phyloP scores from a whole-genome alignment of 2,797 vertebrate species.

The Chromis chromis region DNA sequence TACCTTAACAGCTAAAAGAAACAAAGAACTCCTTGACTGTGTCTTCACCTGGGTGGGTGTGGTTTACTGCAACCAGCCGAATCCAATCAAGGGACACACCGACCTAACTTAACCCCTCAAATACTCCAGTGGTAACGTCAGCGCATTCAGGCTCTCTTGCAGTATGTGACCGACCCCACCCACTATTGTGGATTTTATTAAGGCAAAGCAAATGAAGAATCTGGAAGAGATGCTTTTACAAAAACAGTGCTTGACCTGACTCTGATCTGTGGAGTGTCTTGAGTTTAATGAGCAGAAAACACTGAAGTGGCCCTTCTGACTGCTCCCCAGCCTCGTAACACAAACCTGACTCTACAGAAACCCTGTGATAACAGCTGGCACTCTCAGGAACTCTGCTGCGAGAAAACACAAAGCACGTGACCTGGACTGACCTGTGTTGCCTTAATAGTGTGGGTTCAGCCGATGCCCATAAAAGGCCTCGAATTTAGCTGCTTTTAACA shows the following conservation, averaged over 20 bases:
- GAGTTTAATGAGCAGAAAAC: slow-evolving; percentile 48
- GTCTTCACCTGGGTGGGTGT: slow-evolving; percentile 22
- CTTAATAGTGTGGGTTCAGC: slow-evolving; percentile 38
- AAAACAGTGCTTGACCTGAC: slow-evolving; percentile 27
- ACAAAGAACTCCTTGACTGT: slow-evolving; percentile 12
- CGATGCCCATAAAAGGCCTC: slow-evolving; percentile 64
- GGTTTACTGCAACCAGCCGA: not conserved
- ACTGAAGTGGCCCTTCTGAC: slow-evolving; percentile 54
- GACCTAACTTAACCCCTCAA: slow-evolving; percentile 8
- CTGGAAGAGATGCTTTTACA: slow-evolving; percentile 26
- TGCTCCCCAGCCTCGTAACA: slow-evolving; percentile 51
- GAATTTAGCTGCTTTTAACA: slow-evolving; percentile 27
- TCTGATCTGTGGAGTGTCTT: slow-evolving; percentile 32
- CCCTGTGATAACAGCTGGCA: slow-evolving; percentile 61
- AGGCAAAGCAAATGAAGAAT: slow-evolving; percentile 24
- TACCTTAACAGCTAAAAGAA: not conserved
- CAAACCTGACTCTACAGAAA: slow-evolving; percentile 69
- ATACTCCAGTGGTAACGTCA: slow-evolving; percentile 9
- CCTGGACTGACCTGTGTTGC: slow-evolving; percentile 59
- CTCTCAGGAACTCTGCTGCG: slow-evolving; percentile 49
- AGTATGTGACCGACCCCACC: not conserved
- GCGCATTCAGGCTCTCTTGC: slow-evolving; percentile 9
- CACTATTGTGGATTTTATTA: slow-evolving; percentile 16
- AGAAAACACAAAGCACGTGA: slow-evolving; percentile 64
- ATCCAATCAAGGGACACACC: slow-evolving; percentile 17